Base-by-base conservation (phyloP, 2,888 invertebrate species). In the Cryptocephalus moraei region DNA sequence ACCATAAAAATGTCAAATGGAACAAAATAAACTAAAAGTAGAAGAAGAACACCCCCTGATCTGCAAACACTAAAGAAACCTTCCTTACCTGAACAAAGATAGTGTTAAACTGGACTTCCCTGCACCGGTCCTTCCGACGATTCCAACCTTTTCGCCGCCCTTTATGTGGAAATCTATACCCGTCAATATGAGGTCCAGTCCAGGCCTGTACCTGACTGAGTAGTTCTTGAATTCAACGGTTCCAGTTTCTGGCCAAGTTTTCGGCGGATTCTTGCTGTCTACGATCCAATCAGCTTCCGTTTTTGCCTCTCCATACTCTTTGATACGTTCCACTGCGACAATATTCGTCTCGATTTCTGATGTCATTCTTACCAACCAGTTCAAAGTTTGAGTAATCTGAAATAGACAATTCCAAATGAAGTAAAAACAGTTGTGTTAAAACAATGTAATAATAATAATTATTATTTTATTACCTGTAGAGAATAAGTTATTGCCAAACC, bases 321-420 rank as follows among this genome's bases (percentile, higher is more conserved):
- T 91, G 63, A 96, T 91, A 66, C 96, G 81, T 71, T 96, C 96
- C 1, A 96, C 93, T 3, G 95, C 90, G 1, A 96, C 94, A 59
- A 96, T 93, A 69, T 96, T 95, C 0, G 95, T 92, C 74, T 96
- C 96, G 41, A 96, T 86, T 65, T 95, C 95, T 1, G 92, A 91
- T 0, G 91, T 89, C 90, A 94, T 92, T 54, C 94, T 78, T 22
- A 97, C 94, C 59, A 96, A 74, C 91, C 93, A 94, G 72, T 95
- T 96, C 39, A 97, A 74, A 0, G 91, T 92, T 78, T 92, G 91
- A 0, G 96, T 96, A 50, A 92, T 87, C 89, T 91, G 66, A 48
- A 55, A 49, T 22, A 22, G 22, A 22, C 22, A 22, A 22, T 22
- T 22, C 6, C 22, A 22, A 22, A 22, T n/a, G n/a, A n/a, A n/a